Conservation (phyloP, 2,797 vertebrate species). For the Eremophila alpestris region DNA sequence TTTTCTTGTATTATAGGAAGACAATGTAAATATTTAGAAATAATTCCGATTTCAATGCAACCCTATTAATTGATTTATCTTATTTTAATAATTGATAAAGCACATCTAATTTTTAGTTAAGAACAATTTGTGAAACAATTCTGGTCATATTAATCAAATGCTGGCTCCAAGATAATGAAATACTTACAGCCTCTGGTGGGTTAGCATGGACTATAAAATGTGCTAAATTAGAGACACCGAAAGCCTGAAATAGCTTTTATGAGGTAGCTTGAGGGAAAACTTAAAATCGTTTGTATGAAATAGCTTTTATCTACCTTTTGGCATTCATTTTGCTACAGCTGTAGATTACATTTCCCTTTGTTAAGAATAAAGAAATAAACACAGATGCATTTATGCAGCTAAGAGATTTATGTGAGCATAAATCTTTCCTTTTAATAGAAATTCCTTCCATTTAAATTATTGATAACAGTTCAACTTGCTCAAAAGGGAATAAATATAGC, state of each 20-base stretch:
- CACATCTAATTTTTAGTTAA: slow-evolving; percentile 1
- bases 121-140: slow-evolving; percentile 10
- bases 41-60: background rate
- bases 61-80: background rate
- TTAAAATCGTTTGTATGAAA: background rate
- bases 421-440: background rate
- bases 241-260: slow-evolving; percentile 23
- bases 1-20: background rate
- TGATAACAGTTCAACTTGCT: background rate
- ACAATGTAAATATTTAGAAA: background rate
- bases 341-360: background rate
- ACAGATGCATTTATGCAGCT: background rate
- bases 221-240: background rate
- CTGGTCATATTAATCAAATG: slow-evolving; percentile 16
- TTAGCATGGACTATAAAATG: background rate
- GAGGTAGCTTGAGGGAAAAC: background rate
- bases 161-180: background rate
- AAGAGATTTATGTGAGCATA: background rate
- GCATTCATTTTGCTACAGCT: background rate
- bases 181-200: background rate
- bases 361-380: background rate
- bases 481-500: background rate
- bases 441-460: background rate
- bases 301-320: background rate
- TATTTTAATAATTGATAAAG: background rate